Percentiles rank a stretch among this genome's conserved stretches.
phyloP scores from a whole-genome alignment of 2,797 vertebrate species.

The Emydoidea blandingii region DNA sequence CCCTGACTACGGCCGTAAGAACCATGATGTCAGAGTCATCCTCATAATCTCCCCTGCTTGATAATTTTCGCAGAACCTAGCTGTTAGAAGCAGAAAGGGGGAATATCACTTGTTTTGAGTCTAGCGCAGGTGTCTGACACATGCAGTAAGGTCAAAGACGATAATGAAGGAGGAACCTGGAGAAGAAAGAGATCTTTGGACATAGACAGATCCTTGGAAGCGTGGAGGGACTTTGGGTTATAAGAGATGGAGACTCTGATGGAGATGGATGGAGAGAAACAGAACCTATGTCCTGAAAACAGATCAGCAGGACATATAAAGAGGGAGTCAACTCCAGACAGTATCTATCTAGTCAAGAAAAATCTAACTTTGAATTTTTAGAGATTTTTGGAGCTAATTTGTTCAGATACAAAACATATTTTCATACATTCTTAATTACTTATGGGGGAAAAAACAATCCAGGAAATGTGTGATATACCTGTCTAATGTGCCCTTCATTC shows the following conservation, averaged over 20 bases:
- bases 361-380: neutral
- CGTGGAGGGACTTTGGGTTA: conserved; percentile 24
- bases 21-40: neutral
- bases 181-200: neutral
- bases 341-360: neutral
- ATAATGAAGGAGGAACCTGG: conserved; percentile 4
- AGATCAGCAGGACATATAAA: neutral
- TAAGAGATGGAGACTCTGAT: conserved; percentile 10
- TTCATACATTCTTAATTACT: neutral
- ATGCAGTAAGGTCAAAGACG: neutral
- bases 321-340: neutral
- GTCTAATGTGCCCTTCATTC: neutral
- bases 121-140: conserved; percentile 1
- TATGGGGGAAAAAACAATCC: accelerated
- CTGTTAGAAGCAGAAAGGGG: neutral
- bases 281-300: neutral
- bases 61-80: conserved; percentile 18
- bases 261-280: neutral
- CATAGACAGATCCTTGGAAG: neutral
- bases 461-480: neutral
- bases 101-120: neutral
- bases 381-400: neutral
- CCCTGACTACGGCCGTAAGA: neutral
- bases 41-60: neutral
- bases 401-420: neutral